Evolutionary conservation across 2,113 vertebrate genomes (phyloP).

Genomic region (Mungos mungo): DNA sequence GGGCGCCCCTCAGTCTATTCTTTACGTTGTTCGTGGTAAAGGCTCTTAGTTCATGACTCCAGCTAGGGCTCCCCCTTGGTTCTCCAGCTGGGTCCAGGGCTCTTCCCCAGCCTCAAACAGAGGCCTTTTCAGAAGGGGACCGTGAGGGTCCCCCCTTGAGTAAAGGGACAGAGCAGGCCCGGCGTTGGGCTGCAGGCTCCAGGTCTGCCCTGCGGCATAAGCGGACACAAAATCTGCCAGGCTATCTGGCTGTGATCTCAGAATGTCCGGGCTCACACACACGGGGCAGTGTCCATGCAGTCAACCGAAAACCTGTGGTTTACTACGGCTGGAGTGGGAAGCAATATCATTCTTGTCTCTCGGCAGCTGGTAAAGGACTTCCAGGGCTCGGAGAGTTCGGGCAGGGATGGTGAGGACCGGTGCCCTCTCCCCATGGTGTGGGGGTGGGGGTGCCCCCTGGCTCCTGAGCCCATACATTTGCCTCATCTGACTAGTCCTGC

Average conservation of each 20-base stretch:
- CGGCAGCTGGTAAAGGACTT: not conserved
- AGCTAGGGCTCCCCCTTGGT: not conserved
- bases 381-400: not conserved
- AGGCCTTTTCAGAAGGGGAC: not conserved
- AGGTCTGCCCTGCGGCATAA: not conserved
- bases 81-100: not conserved
- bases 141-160: too few relatives aligned
- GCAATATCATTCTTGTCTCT: not conserved
- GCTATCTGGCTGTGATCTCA: not conserved
- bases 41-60: not conserved
- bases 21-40: not conserved
- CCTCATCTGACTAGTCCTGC: too few relatives aligned
- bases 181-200: too few relatives aligned
- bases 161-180: too few relatives aligned
- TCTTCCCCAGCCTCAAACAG: too few relatives aligned
- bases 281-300: not conserved
- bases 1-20: not conserved
- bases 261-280: too few relatives aligned
- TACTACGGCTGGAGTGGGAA: too few relatives aligned
- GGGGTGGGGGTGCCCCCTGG: not conserved
- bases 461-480: fast-evolving
- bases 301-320: too few relatives aligned
- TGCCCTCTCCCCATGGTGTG: not conserved
- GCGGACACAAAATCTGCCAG: not conserved
- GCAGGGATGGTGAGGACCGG: too few relatives aligned